Percentiles rank a stretch among this genome's conserved stretches.
Conservation (phyloP, 2,113 vertebrate species). For the Lycocorax pyrrhopterus region DNA sequence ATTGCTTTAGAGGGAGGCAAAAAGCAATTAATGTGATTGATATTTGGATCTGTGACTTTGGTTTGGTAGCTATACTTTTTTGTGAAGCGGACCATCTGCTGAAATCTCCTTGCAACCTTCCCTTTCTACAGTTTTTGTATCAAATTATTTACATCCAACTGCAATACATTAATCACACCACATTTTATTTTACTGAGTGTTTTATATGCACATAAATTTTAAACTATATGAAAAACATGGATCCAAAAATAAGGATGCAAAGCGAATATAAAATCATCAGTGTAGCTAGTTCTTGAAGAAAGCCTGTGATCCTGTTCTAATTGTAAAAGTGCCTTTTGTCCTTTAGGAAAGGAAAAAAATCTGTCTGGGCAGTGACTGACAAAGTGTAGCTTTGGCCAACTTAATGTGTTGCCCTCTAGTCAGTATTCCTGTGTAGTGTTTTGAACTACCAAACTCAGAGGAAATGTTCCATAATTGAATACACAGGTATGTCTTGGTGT, state of each 20-base stretch:
- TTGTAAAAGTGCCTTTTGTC: neutral
- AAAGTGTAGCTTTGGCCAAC: neutral
- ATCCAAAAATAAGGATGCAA: neutral
- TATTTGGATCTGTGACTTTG: neutral
- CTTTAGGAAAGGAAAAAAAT: neutral
- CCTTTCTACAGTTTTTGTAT: neutral
- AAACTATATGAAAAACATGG: neutral
- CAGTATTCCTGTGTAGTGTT: neutral
- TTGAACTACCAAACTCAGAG: neutral
- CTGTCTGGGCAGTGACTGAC: neutral
- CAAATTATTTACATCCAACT: neutral
- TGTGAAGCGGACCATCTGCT: neutral
- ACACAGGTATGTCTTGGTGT: neutral
- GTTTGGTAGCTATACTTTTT: neutral
- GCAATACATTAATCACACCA: neutral
- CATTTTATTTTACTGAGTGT: neutral
- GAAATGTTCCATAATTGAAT: neutral
- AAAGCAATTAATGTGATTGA: neutral
- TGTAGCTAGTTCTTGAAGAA: neutral
- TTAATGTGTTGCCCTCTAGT: neutral
- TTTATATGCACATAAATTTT: neutral
- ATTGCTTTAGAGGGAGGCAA: neutral
- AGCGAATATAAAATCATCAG: neutral
- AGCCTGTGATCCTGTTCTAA: neutral
- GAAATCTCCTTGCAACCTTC: neutral